phyloP scores from a whole-genome alignment of 2,888 invertebrate genomes.

The Sinopyrophorus schimmeli region DNA sequence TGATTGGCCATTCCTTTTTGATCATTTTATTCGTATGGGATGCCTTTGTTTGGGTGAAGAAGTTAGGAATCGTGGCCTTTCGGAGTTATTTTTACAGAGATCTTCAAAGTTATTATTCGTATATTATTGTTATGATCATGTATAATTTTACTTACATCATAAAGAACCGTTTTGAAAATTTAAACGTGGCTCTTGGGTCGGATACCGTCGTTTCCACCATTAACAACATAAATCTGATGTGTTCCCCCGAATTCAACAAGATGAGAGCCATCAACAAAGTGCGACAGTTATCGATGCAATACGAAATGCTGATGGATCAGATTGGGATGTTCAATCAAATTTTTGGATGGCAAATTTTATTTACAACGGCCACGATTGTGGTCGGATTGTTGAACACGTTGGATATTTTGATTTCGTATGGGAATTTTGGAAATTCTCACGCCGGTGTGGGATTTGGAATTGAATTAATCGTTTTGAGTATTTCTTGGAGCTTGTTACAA shows the following conservation, averaged over 20 bases:
- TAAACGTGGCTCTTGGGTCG: too few relatives aligned
- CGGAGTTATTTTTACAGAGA: background rate
- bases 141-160: too few relatives aligned
- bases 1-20: background rate
- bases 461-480: conserved; percentile 1
- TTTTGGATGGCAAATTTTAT: conserved; percentile 10
- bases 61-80: background rate
- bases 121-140: background rate
- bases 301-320: conserved; percentile 1
- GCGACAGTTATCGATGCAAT: background rate
- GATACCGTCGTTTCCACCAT: too few relatives aligned
- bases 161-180: too few relatives aligned
- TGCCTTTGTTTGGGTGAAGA: background rate
- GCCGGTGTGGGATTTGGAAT: background rate
- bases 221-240: too few relatives aligned
- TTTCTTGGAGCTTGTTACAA: conserved; percentile 1
- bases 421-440: background rate
- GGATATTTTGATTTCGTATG: conserved; percentile 4
- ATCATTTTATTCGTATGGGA: background rate
- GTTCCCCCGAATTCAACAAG: too few relatives aligned
- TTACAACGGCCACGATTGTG: conserved; percentile 2
- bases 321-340: conserved; percentile 4
- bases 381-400: conserved; percentile 4
- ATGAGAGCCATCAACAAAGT: too few relatives aligned
- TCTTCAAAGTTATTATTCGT: conserved; percentile 4